Conservation (phyloP, 2,888 invertebrate species). For the Andrena marginata region DNA sequence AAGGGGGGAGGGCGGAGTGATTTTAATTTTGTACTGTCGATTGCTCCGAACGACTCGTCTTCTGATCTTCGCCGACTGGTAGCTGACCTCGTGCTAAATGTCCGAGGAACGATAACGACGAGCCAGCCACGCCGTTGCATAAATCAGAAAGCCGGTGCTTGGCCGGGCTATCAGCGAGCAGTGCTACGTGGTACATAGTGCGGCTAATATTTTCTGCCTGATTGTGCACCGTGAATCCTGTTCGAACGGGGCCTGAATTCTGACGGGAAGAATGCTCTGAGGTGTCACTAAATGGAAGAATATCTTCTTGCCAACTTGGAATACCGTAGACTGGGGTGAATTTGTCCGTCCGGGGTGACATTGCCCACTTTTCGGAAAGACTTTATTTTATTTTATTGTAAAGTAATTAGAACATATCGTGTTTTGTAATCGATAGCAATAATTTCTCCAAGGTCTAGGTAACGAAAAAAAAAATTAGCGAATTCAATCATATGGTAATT, state of each 20-base stretch:
- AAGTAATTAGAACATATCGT: too few relatives aligned
- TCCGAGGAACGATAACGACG: constrained; percentile 66
- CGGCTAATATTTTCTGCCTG: constrained; percentile 24
- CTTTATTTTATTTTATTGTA: too few relatives aligned
- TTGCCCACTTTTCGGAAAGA: too few relatives aligned
- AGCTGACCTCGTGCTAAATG: constrained; percentile 65
- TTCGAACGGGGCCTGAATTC: neutral
- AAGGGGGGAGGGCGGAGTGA: constrained; percentile 29
- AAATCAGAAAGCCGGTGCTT: constrained; percentile 49
- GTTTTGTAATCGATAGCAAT: too few relatives aligned
- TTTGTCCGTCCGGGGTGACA: too few relatives aligned
- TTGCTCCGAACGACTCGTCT: constrained; percentile 53
- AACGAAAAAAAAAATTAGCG: too few relatives aligned
- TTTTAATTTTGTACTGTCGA: constrained; percentile 72
- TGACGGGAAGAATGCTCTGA: neutral
- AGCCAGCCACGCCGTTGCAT: constrained; percentile 51
- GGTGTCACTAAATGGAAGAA: neutral
- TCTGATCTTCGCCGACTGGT: constrained; percentile 75
- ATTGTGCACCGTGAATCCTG: neutral
- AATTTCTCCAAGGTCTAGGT: too few relatives aligned
- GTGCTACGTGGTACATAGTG: constrained; percentile 7
- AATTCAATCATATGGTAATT: too few relatives aligned
- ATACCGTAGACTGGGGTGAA: too few relatives aligned
- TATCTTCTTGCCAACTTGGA: neutral
- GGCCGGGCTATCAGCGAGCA: constrained; percentile 6